A percentile compares a stretch with the other conserved stretches of the same genome.
Conservation (phyloP, 64 coral and sea anemone species). For the Platygyra sinensis region DNA sequence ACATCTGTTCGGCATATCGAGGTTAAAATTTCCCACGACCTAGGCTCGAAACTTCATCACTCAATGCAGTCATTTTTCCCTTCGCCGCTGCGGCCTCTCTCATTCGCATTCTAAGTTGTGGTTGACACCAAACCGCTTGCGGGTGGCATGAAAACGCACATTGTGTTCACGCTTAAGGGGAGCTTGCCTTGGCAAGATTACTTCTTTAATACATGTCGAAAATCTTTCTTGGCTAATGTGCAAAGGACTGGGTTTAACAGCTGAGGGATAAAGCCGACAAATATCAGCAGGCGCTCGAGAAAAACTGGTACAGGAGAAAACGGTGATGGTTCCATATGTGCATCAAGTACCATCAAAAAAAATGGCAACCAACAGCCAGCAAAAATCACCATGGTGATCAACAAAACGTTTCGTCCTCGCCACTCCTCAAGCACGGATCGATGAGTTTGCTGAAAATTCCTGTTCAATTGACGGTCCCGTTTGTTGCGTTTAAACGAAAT, state of each 20-base stretch:
- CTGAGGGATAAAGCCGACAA: constrained; percentile 53
- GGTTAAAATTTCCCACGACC: no score
- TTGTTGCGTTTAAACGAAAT: no score
- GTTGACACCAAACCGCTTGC: background rate
- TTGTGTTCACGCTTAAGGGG: background rate
- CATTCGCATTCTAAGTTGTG: background rate
- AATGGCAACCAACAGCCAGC: constrained; percentile 26
- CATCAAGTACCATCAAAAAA: constrained; percentile 8
- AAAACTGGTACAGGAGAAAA: background rate
- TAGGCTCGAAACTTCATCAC: no score
- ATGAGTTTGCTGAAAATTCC: background rate
- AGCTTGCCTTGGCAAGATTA: background rate
- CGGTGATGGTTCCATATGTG: background rate
- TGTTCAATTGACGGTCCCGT: background rate
- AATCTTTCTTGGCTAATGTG: no score
- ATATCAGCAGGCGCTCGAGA: constrained; percentile 25
- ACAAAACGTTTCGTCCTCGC: constrained; percentile 30
- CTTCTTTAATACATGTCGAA: constrained; percentile 31
- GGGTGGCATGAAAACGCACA: background rate
- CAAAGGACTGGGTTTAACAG: no score
- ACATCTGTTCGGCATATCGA: no score
- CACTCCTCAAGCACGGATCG: constrained; percentile 4
- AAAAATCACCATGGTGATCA: constrained; percentile 21
- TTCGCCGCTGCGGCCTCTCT: background rate
- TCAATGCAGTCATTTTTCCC: no score